Conservation (phyloP, 2,113 vertebrate species). For the Cisticola juncidis region DNA sequence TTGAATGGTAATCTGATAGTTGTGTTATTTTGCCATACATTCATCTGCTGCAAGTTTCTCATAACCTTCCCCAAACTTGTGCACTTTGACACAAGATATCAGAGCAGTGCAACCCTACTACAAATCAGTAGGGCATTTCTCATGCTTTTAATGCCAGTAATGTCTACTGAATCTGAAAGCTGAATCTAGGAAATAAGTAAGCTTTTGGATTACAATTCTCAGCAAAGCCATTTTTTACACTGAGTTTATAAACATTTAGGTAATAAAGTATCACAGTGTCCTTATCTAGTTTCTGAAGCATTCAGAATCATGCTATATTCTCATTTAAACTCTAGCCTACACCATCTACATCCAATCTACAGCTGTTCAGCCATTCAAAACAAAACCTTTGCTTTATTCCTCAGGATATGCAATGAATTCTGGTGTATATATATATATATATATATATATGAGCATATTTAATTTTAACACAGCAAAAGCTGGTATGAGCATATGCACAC, state of each 20-base stretch:
- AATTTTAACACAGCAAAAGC: not conserved
- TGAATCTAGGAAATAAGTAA: not conserved
- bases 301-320: not conserved
- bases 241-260: not conserved
- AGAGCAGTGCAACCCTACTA: not conserved
- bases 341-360: not conserved
- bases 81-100: not conserved
- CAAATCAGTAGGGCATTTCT: not conserved
- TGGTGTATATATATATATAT: not conserved
- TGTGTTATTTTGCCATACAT: not conserved
- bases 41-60: not conserved
- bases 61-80: not conserved
- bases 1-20: not conserved
- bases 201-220: not conserved
- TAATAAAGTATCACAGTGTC: not conserved
- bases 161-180: not conserved
- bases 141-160: not conserved
- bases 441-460: not conserved
- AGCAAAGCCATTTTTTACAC: not conserved
- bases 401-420: not conserved
- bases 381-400: not conserved
- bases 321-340: not conserved
- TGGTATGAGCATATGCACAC: not conserved
- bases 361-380: not conserved
- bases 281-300: not conserved